Percentiles rank a stretch among this genome's conserved stretches.
Conservation (phyloP, 35 echinoderm and acorn worm genomes). For the Heliocidaris erythrogramma region DNA sequence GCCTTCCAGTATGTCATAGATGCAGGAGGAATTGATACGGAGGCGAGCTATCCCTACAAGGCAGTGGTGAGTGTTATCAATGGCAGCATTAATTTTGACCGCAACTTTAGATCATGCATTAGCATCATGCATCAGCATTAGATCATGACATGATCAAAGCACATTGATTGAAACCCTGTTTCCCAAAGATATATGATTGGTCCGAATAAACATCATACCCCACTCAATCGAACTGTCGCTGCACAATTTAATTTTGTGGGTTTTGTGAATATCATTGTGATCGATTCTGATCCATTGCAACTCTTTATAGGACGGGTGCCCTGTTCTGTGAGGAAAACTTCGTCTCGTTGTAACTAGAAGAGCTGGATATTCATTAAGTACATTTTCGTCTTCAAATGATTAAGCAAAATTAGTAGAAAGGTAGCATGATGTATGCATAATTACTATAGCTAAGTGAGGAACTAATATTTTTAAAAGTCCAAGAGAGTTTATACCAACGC, state of each 20-base stretch:
- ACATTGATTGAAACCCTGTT: background rate
- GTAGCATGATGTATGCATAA: too few relatives aligned
- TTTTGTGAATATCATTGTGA: background rate
- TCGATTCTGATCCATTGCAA: background rate
- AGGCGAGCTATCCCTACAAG: conserved; percentile 70
- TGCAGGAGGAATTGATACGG: conserved; percentile 74
- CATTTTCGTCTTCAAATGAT: too few relatives aligned
- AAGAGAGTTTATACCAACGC: too few relatives aligned
- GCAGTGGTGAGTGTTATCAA: conserved; percentile 55
- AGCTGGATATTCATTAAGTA: too few relatives aligned
- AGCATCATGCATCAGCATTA: too few relatives aligned
- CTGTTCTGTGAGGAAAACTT: too few relatives aligned
- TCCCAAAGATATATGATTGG: background rate
- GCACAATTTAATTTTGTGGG: background rate
- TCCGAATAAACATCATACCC: background rate
- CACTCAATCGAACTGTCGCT: background rate
- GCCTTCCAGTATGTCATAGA: conserved; percentile 77
- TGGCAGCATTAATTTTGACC: background rate
- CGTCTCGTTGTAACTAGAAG: too few relatives aligned
- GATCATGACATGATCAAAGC: background rate
- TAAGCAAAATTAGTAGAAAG: too few relatives aligned
- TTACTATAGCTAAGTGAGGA: too few relatives aligned
- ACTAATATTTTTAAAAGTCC: too few relatives aligned
- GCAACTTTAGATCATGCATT: too few relatives aligned
- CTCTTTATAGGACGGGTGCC: too few relatives aligned